A percentile compares a stretch with the other conserved stretches of the same genome.
These are phyloP conservation scores for Camarhynchus parvulus DNA, from an alignment of 2,113 vertebrate species.

Conservation along the genomic window DNA sequence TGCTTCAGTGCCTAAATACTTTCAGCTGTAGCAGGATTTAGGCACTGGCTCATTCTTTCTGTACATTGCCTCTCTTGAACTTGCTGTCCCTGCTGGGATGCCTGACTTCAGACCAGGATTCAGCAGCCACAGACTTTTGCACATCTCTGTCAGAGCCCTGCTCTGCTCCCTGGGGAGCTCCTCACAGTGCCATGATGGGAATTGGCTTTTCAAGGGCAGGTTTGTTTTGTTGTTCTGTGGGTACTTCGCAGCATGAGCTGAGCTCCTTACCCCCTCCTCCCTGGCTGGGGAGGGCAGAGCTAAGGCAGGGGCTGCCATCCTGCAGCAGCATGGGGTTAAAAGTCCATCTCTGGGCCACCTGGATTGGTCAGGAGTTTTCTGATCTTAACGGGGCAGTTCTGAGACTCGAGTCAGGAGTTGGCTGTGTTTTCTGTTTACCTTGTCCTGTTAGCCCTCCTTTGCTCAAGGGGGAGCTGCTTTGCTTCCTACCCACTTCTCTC, in stretches of 20 bases:
- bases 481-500: neutral
- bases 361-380: neutral
- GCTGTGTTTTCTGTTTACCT: neutral
- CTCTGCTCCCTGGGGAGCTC: neutral
- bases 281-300: neutral
- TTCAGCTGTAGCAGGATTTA: neutral
- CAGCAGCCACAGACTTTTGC: neutral
- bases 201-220: neutral
- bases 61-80: rapidly evolving
- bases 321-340: neutral
- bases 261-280: neutral
- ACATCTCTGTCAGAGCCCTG: neutral
- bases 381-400: neutral
- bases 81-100: neutral
- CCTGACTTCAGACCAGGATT: neutral
- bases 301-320: neutral
- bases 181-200: rapidly evolving
- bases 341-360: neutral
- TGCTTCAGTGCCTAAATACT: neutral
- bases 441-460: neutral
- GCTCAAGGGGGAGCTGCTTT: neutral
- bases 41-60: neutral
- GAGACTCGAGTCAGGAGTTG: neutral
- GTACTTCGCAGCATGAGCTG: neutral
- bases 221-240: neutral